phyloP scores from a whole-genome alignment of 2,797 vertebrate species.

The Pterois miles region DNA sequence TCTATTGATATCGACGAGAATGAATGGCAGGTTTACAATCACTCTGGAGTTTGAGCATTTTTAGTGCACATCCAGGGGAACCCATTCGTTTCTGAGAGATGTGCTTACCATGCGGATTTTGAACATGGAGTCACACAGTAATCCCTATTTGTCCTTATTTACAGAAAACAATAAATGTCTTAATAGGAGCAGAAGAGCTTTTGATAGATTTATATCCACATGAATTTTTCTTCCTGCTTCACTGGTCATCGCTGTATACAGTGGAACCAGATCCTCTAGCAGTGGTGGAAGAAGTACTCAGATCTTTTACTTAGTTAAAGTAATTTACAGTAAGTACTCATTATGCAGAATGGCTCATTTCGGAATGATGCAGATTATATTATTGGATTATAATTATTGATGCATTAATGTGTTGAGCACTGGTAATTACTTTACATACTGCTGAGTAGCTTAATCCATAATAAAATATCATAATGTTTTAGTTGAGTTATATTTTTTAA shows the following conservation, averaged over 20 bases:
- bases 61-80: neutral
- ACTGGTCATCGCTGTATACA: neutral
- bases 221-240: neutral
- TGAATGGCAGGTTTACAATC: slow-evolving; percentile 51
- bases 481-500: no score
- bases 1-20: slow-evolving; percentile 65
- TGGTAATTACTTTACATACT: no score
- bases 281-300: no score
- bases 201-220: neutral
- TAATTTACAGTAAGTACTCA: no score
- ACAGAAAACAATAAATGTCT: neutral
- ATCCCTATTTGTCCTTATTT: slow-evolving; percentile 10
- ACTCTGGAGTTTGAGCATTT: neutral
- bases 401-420: no score
- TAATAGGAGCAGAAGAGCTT: neutral
- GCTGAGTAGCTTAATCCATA: no score
- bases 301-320: no score
- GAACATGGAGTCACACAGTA: slow-evolving; percentile 7
- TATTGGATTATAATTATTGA: no score
- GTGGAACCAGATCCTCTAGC: neutral
- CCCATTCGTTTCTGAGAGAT: neutral
- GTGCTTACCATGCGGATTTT: slow-evolving; percentile 29
- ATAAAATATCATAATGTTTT: no score
- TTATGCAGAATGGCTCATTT: no score
- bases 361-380: no score